Percentiles rank a stretch among this genome's conserved stretches.
Conservation (phyloP, 2,113 vertebrate species). For the Chaenocephalus aceratus region DNA sequence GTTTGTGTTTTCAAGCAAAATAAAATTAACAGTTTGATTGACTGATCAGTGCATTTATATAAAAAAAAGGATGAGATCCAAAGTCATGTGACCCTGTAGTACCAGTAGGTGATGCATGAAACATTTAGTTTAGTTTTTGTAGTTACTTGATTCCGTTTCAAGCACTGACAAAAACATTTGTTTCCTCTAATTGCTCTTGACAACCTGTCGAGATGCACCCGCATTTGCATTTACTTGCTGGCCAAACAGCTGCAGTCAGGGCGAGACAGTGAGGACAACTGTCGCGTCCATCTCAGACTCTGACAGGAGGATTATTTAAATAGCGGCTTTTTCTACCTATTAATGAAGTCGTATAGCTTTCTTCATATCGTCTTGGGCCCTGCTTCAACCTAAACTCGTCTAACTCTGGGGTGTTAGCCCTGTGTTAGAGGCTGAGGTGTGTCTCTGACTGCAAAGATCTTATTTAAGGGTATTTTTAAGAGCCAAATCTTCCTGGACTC, state of each 20-base stretch:
- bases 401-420: not conserved
- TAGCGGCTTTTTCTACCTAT: not conserved
- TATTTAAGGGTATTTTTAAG: not conserved
- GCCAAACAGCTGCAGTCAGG: not conserved
- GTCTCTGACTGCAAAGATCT: slow-evolving; percentile 21
- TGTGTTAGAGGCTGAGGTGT: slow-evolving; percentile 2
- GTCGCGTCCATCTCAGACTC: slow-evolving; percentile 4
- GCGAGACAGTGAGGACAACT: slow-evolving; percentile 18
- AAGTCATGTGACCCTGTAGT: slow-evolving; percentile 70
- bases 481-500: slow-evolving; percentile 22
- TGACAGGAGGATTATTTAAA: slow-evolving; percentile 6
- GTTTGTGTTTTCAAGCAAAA: slow-evolving; percentile 24
- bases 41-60: slow-evolving; percentile 51
- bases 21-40: slow-evolving; percentile 43
- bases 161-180: slow-evolving; percentile 12
- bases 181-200: slow-evolving; percentile 3
- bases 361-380: not conserved
- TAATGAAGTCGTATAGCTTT: slow-evolving; percentile 15
- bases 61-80: slow-evolving; percentile 49
- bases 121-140: slow-evolving; percentile 2
- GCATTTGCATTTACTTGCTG: slow-evolving; percentile 10
- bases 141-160: slow-evolving; percentile 8
- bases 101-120: slow-evolving; percentile 56
- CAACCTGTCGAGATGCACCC: slow-evolving; percentile 13
- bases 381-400: not conserved